phyloP scores from a whole-genome alignment of 2,113 vertebrate species.

The Gymnogyps californianus region DNA sequence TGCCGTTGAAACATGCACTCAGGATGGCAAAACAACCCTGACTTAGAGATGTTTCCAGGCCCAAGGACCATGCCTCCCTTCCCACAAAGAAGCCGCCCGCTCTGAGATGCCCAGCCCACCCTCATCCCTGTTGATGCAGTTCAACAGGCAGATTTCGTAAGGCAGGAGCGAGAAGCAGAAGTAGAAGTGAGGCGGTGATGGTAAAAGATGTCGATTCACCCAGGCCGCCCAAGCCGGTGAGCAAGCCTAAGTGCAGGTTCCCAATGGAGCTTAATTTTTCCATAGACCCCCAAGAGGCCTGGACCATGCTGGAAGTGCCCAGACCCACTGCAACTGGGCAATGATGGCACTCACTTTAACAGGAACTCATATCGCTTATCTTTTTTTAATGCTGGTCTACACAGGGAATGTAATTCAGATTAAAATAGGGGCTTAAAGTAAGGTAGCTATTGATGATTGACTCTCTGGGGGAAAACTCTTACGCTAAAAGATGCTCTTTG shows the following conservation, averaged over 20 bases:
- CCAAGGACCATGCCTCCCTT: constrained; percentile 9
- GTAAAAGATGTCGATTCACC: neutral
- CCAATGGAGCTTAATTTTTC: neutral
- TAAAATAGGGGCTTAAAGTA: neutral
- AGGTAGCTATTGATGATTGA: neutral
- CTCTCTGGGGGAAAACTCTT: neutral
- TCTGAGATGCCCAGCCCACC: neutral
- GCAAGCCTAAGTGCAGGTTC: neutral
- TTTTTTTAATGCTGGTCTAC: neutral
- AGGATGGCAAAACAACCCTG: constrained; percentile 45
- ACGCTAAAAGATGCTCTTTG: neutral
- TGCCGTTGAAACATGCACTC: constrained; percentile 57
- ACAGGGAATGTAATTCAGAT: neutral
- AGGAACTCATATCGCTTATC: neutral
- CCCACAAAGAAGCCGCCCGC: neutral
- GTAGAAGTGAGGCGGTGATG: neutral
- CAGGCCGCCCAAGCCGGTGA: neutral
- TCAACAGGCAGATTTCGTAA: neutral
- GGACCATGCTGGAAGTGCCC: neutral
- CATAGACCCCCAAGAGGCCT: fast-evolving
- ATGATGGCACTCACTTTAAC: neutral
- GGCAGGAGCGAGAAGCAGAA: neutral
- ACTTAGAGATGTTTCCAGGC: constrained; percentile 31
- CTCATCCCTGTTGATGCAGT: neutral
- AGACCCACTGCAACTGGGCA: neutral